A percentile compares a stretch with the other conserved stretches of the same genome.
These are phyloP conservation scores for Takifugu ocellatus DNA, from an alignment of 2,797 vertebrate species.

Conservation along the genomic window DNA sequence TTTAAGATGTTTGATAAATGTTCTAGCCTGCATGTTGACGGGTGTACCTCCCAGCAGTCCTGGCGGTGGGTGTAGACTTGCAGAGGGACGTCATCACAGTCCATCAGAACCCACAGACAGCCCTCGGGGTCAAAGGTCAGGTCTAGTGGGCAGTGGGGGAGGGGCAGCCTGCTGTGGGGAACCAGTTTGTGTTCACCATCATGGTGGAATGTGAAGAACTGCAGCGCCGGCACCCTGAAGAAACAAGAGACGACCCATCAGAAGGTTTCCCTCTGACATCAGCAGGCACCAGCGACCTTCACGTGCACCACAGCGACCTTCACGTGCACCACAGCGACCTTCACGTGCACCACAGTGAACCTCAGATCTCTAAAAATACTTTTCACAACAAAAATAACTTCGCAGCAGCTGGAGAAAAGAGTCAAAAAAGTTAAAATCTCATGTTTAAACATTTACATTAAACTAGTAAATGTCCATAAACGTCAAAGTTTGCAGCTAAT, in stretches of 20 bases:
- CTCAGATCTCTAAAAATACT: conserved; percentile 7
- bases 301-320: not conserved
- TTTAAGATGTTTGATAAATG: no score
- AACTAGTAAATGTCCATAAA: no score
- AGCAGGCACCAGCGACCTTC: not conserved
- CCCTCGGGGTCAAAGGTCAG: conserved; percentile 77
- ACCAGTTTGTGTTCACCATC: conserved; percentile 51
- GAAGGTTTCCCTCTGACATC: no score
- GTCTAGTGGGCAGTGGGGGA: conserved; percentile 78
- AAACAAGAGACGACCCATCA: conserved; percentile 7
- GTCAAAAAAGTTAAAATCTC: no score
- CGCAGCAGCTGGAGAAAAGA: not conserved
- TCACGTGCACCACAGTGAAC: not conserved
- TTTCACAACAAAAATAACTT: not conserved
- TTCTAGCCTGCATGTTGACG: no score
- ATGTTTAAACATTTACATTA: no score
- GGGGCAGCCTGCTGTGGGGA: conserved; percentile 66
- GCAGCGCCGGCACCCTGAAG: conserved; percentile 74
- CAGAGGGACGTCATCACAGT: conserved; percentile 70
- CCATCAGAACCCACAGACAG: conserved; percentile 84
- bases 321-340: not conserved
- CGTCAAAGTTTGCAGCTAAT: no score
- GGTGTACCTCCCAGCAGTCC: conserved; percentile 80
- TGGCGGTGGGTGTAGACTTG: conserved; percentile 61
- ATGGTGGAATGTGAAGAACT: conserved; percentile 76